Evolutionary conservation across 2,113 vertebrate genomes (phyloP).

Genomic region (Corythaeola cristata): DNA sequence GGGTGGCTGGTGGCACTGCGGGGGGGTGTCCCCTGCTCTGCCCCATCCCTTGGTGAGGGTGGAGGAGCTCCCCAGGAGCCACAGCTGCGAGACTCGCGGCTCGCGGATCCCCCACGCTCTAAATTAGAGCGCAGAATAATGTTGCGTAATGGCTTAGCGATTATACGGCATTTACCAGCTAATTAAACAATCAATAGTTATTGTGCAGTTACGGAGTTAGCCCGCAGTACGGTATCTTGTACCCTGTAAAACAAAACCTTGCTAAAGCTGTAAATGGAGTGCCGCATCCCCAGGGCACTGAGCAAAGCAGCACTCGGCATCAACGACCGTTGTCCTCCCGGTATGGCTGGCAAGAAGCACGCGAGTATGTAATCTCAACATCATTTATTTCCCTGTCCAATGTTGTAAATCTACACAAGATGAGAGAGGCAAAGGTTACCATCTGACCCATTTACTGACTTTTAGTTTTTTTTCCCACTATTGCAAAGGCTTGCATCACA

Average conservation of each 20-base stretch:
- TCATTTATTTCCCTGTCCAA: neutral
- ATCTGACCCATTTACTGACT: neutral
- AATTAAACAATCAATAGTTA: conserved; percentile 66
- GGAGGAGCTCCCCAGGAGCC: neutral
- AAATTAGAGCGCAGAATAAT: neutral
- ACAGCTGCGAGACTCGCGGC: neutral
- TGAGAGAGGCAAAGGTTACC: neutral
- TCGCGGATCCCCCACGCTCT: neutral
- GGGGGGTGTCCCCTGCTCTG: neutral
- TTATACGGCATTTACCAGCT: conserved; percentile 55
- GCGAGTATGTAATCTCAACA: neutral
- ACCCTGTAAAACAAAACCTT: neutral
- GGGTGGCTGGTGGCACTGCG: neutral
- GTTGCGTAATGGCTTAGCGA: neutral
- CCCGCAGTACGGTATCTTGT: neutral
- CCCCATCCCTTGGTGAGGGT: neutral
- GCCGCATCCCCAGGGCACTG: neutral
- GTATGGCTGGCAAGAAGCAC: neutral
- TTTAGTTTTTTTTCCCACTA: neutral
- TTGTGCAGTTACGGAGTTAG: conserved; percentile 19
- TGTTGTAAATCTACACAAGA: neutral
- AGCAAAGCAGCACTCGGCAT: neutral
- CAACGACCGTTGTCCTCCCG: neutral
- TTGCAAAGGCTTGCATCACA: neutral
- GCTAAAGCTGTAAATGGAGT: neutral